These are phyloP conservation scores for Caenorhabditis briggsae DNA, from an alignment of 1,140 invertebrate genomes.

Conservation along the genomic window DNA sequence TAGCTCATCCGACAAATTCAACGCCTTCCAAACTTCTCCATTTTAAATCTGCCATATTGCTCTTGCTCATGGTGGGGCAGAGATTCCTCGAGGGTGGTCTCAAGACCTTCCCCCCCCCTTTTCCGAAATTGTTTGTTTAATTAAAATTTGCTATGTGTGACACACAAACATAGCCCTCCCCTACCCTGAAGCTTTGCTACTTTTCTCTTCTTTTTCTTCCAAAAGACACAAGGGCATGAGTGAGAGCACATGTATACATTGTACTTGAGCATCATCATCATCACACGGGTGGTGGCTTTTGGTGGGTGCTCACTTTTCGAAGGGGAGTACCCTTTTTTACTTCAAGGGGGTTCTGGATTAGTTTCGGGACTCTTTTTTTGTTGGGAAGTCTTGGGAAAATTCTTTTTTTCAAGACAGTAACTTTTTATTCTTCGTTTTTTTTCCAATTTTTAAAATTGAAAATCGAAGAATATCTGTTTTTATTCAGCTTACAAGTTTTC, in stretches of 20 bases:
- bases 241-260: slow-evolving; percentile 49
- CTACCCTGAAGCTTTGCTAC: too few species aligned
- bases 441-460: too few species aligned
- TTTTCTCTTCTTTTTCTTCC: neutral
- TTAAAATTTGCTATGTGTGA: slow-evolving; percentile 56
- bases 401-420: too few species aligned
- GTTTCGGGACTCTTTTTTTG: too few species aligned
- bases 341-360: too few species aligned
- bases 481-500: too few species aligned
- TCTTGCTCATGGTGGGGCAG: neutral
- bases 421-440: too few species aligned
- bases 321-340: neutral
- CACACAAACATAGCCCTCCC: slow-evolving; percentile 13
- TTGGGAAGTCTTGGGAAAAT: neutral
- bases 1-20: too few species aligned
- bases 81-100: neutral
- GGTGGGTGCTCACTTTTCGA: neutral
- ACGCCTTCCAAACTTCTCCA: too few species aligned
- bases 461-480: too few species aligned
- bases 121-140: slow-evolving; percentile 54
- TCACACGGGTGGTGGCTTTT: neutral
- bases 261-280: neutral
- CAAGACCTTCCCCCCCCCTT: slow-evolving; percentile 10
- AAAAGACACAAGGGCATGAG: neutral
- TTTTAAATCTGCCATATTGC: too few species aligned